Percentiles rank a stretch among this genome's conserved stretches.
Conservation (phyloP, 2,888 invertebrate genomes). For the Thera britannica region DNA sequence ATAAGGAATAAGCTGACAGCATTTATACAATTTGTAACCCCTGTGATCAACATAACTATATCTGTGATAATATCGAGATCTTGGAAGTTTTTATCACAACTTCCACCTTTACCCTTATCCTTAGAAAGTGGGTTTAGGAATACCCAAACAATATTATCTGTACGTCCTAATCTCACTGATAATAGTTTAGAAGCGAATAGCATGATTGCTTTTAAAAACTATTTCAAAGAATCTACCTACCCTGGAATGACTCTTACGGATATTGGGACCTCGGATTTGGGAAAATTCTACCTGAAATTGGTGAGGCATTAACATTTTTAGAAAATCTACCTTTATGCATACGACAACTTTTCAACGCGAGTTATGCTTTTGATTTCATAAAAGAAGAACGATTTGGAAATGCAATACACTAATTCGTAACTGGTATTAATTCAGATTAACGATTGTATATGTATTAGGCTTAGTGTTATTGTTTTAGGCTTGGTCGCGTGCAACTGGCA, state of each 20-base stretch:
- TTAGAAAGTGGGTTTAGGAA: slow-evolving; percentile 72
- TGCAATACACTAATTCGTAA: too few species aligned
- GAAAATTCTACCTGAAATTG: slow-evolving; percentile 74
- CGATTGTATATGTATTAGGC: too few species aligned
- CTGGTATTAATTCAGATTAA: too few species aligned
- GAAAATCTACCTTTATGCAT: not conserved
- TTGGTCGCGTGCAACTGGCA: too few species aligned
- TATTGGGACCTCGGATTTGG: slow-evolving; percentile 64
- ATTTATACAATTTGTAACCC: slow-evolving; percentile 74
- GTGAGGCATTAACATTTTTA: slow-evolving; percentile 54
- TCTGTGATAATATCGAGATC: slow-evolving; percentile 75
- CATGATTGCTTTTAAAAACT: slow-evolving; percentile 66
- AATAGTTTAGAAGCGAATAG: slow-evolving; percentile 58
- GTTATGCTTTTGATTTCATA: too few species aligned
- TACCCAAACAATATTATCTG: slow-evolving; percentile 69
- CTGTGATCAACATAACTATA: slow-evolving; percentile 74
- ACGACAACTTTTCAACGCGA: too few species aligned
- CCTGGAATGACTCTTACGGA: slow-evolving; percentile 64
- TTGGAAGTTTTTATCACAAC: slow-evolving; percentile 78
- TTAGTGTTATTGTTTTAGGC: too few species aligned
- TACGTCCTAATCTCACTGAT: slow-evolving; percentile 54
- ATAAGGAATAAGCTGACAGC: slow-evolving; percentile 72
- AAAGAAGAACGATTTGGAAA: too few species aligned
- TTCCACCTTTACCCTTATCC: slow-evolving; percentile 86
- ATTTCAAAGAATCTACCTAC: slow-evolving; percentile 59